Evolutionary conservation across 2,797 vertebrate genomes (phyloP).

Genomic region (Spondyliosoma cantharus): DNA sequence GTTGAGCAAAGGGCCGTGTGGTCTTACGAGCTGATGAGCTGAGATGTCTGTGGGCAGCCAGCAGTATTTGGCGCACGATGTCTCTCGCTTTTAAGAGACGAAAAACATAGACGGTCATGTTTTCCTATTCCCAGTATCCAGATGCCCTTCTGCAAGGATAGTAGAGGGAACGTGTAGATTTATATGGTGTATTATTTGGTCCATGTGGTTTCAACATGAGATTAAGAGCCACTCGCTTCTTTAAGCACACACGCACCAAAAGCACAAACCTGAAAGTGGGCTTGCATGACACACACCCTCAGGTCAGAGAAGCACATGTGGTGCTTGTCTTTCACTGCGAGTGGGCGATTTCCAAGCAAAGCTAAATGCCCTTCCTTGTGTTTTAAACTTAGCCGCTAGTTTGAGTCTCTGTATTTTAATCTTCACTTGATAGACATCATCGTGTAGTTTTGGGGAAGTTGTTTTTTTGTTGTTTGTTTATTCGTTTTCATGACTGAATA

Average conservation of each 20-base stretch:
- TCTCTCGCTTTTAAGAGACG: conserved; percentile 72
- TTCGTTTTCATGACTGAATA: too few species aligned
- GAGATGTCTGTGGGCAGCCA: conserved; percentile 75
- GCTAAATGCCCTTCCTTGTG: conserved; percentile 34
- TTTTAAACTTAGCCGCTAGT: conserved; percentile 23
- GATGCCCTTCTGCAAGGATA: conserved; percentile 62
- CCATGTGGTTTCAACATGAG: conserved; percentile 51
- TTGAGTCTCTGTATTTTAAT: conserved; percentile 6
- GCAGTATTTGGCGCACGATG: conserved; percentile 71
- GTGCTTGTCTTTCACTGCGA: conserved; percentile 47
- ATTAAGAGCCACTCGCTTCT: conserved; percentile 23
- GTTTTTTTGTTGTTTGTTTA: too few species aligned
- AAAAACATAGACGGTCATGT: conserved; percentile 70
- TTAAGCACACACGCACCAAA: conserved; percentile 25
- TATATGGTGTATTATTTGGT: conserved; percentile 52
- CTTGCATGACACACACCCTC: conserved; percentile 24
- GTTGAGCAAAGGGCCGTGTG: conserved; percentile 65
- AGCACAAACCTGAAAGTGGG: conserved; percentile 29
- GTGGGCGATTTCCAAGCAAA: conserved; percentile 46
- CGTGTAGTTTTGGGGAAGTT: background rate
- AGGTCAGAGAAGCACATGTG: background rate
- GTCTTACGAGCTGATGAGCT: conserved; percentile 77
- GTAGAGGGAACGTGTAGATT: conserved; percentile 54
- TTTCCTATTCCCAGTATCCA: conserved; percentile 73
- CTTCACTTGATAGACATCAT: conserved; percentile 37